Base-by-base conservation (phyloP, 2,797 vertebrate species). In the Bradypus variegatus region DNA sequence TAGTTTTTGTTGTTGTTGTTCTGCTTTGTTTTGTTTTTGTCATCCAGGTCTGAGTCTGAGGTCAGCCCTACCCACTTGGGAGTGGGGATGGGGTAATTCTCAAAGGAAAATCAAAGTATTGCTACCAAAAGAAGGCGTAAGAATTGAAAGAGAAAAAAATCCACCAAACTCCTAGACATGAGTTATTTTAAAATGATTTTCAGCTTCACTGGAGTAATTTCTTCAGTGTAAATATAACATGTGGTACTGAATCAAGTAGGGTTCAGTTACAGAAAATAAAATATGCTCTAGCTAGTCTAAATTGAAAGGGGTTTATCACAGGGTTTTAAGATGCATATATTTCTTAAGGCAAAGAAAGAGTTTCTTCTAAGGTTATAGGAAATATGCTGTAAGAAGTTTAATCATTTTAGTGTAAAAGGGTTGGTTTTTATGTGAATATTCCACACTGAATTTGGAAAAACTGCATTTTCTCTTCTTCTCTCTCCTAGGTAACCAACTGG, bases 351-450 rank as follows among this genome's bases (percentile, higher is more conserved):
- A 95, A 95, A 96, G 91, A 95, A 94, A 94, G 90, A 84, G 91
- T 95, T 96, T 94, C 92, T 91, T 89, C 78, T 93, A 92, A 95
- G 93, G 95, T 93, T 94, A 90, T 94, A 94, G 95, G 93, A 96
- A 96, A 95, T 94, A 92, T 72, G 91, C 91, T 93, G 93, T 94
- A 79, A 90, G 86, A 95, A 95, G 88, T 93, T 94, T 96, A 96
- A 95, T 94, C 95, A 94, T 94, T 95, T 91, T 58, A 82, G 95
- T 86, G 88, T 94, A 95, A 94, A 95, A 92, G 73, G 77, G 50
- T 90, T 95, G 92, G 25, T 41, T 94, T 93, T 87, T 95, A 69
- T 96, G 41, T 94, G 95, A 95, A 95, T 95, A 93, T 55, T 94
- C 88, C 92, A 89, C 1, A 4, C 69, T 87, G 77, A 72, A 23